Conservation (phyloP, 2,888 invertebrate genomes). For the Drosophila robusta region DNA sequence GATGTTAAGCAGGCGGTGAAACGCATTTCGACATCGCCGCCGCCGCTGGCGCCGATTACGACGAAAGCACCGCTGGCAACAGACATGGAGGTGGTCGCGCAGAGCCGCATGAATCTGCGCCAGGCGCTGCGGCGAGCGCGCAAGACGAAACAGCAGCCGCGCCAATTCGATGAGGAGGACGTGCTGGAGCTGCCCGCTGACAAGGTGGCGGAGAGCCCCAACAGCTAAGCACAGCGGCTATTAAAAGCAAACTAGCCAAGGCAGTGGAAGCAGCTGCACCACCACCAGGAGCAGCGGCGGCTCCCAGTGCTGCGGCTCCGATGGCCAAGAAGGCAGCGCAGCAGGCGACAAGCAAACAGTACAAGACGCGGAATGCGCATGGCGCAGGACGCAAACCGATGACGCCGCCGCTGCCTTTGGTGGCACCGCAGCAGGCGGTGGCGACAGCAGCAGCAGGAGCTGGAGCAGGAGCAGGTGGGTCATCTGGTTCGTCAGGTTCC, state of each 20-base stretch:
- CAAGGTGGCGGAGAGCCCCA: slow-evolving; percentile 11
- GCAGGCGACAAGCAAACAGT: slow-evolving; percentile 27
- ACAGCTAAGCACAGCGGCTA: not conserved
- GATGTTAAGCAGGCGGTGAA: slow-evolving; percentile 21
- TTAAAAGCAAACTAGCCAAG: slow-evolving; percentile 36
- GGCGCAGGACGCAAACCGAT: slow-evolving; percentile 32
- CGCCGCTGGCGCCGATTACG: slow-evolving; percentile 49
- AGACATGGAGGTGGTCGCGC: slow-evolving; percentile 63
- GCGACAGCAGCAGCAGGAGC: not conserved
- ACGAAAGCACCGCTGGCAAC: not conserved
- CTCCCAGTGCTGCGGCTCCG: not conserved
- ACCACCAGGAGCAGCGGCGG: slow-evolving; percentile 1
- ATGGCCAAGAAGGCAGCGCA: slow-evolving; percentile 9
- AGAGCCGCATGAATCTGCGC: slow-evolving; percentile 82
- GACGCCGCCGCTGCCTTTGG: slow-evolving; percentile 17
- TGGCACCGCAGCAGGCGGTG: not conserved
- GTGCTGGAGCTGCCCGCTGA: slow-evolving; percentile 43
- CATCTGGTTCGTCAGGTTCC: slow-evolving; percentile 54
- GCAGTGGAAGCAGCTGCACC: slow-evolving; percentile 11
- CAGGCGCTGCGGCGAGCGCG: slow-evolving; percentile 83
- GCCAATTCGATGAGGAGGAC: slow-evolving; percentile 61
- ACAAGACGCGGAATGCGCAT: slow-evolving; percentile 49
- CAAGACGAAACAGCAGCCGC: slow-evolving; percentile 71
- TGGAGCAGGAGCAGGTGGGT: not conserved
- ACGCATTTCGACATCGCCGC: slow-evolving; percentile 45